Evolutionary conservation across 1,140 invertebrate genomes (phyloP).

Genomic region (Drosophila cardini): DNA sequence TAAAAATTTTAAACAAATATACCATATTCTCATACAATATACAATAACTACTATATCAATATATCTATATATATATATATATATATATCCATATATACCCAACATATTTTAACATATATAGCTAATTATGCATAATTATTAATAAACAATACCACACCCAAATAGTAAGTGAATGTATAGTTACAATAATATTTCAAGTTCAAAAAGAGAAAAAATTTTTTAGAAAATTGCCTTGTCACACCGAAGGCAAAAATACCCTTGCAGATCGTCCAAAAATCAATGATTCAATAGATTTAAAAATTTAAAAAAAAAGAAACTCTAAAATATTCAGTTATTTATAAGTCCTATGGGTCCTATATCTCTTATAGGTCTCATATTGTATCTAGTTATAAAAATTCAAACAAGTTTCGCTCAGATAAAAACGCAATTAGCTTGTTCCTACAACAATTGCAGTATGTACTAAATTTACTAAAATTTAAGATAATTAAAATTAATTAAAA

Average conservation of each 20-base stretch:
- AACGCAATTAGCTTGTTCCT: background rate
- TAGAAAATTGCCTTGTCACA: background rate
- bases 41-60: too few species aligned
- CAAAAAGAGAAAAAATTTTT: background rate
- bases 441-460: background rate
- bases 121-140: background rate
- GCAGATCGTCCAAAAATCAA: conserved; percentile 8
- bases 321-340: conserved; percentile 4
- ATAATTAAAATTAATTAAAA: background rate
- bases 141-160: background rate
- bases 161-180: background rate
- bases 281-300: too few species aligned
- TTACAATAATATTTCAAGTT: background rate
- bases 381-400: background rate
- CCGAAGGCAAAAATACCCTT: conserved; percentile 1
- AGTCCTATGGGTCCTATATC: background rate
- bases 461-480: background rate
- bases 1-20: background rate
- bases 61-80: background rate
- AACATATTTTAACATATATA: too few species aligned
- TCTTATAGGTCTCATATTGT: too few species aligned
- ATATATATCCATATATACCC: background rate
- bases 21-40: background rate
- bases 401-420: background rate
- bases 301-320: background rate